A percentile compares a stretch with the other conserved stretches of the same genome.
Evolutionary conservation across 2,797 vertebrate species (phyloP).

Genomic region (Danio kyathit): DNA sequence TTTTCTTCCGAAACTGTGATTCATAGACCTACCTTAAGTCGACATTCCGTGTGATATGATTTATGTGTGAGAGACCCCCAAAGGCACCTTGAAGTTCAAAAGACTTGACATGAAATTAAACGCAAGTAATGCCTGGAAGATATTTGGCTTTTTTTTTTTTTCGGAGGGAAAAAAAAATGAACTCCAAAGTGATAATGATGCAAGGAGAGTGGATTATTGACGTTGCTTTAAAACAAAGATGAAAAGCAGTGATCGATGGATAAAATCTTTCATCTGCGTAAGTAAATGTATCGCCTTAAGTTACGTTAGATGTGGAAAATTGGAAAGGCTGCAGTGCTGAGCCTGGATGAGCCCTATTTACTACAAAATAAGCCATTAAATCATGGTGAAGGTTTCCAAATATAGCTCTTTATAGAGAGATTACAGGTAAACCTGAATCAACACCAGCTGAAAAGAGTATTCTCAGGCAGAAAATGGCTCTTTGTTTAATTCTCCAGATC

Average conservation of each 20-base stretch:
- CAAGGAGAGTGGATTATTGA: constrained; percentile 49
- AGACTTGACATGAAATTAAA: constrained; percentile 36
- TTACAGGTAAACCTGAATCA: constrained; percentile 16
- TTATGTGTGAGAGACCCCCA: constrained; percentile 21
- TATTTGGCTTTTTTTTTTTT: not conserved
- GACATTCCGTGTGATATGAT: not conserved
- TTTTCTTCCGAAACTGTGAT: constrained; percentile 25
- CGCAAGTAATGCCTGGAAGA: not conserved
- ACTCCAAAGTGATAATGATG: constrained; percentile 44
- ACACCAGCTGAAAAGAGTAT: constrained; percentile 21
- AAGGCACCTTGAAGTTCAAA: constrained; percentile 38
- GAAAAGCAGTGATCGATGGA: constrained; percentile 50
- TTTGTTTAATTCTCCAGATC: constrained; percentile 10
- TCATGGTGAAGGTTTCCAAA: constrained; percentile 19
- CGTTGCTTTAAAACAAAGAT: constrained; percentile 55
- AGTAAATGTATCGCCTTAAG: constrained; percentile 47
- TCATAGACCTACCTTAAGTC: constrained; percentile 14
- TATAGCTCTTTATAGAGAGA: constrained; percentile 7
- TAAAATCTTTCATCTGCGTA: constrained; percentile 50
- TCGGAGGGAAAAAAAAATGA: not conserved
- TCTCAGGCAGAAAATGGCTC: not conserved
- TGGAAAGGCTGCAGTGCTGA: not conserved
- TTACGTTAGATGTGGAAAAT: constrained; percentile 38
- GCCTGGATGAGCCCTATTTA: constrained; percentile 19
- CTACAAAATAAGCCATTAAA: constrained; percentile 29